A percentile compares a stretch with the other conserved stretches of the same genome.
These are phyloP conservation scores for Aix galericulata DNA, from an alignment of 2,113 vertebrate species.

Conservation along the genomic window DNA sequence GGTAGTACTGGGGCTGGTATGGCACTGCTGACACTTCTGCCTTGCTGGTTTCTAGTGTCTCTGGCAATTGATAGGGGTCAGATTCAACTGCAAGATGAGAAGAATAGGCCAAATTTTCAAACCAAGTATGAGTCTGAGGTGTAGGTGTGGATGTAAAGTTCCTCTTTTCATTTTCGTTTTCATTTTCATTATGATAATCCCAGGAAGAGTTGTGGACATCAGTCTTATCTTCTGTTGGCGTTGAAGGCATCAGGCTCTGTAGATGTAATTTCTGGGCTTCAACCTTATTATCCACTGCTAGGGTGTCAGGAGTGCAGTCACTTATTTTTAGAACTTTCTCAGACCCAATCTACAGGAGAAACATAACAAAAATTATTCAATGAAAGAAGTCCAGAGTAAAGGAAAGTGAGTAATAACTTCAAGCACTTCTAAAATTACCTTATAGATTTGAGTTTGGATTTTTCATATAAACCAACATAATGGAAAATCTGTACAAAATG, in stretches of 20 bases:
- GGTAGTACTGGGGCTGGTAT: slow-evolving; percentile 47
- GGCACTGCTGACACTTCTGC: background rate
- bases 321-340: slow-evolving; percentile 58
- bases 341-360: slow-evolving; percentile 44
- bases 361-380: background rate
- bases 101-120: slow-evolving; percentile 75
- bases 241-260: background rate
- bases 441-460: background rate
- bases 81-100: background rate
- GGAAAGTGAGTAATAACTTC: background rate
- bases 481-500: background rate
- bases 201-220: background rate
- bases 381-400: background rate
- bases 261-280: slow-evolving; percentile 11
- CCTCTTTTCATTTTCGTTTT: background rate
- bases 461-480: background rate
- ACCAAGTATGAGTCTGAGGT: slow-evolving; percentile 29
- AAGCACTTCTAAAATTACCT: background rate
- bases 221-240: background rate
- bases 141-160: background rate
- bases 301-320: slow-evolving; percentile 53
- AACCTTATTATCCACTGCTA: slow-evolving; percentile 45
- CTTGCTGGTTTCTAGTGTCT: background rate
- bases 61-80: background rate
- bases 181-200: background rate